Evolutionary conservation across 2,797 vertebrate genomes (phyloP).

Genomic region (Moxostoma hubbsi): DNA sequence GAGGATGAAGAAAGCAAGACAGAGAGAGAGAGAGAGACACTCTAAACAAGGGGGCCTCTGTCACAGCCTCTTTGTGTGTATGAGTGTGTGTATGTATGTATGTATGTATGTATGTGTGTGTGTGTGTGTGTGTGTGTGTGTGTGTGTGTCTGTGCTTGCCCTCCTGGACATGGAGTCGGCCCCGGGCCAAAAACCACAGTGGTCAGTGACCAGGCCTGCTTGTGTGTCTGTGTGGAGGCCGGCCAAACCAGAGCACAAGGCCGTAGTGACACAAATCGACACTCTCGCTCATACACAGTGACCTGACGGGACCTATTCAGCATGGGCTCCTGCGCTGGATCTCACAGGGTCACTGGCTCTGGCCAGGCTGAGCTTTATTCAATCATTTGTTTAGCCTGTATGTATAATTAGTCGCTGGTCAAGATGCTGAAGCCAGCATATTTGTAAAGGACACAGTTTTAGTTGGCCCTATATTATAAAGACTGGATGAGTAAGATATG

Average conservation of each 20-base stretch:
- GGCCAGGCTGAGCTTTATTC: conserved; percentile 48
- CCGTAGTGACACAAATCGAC: conserved; percentile 53
- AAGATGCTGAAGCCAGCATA: conserved; percentile 33
- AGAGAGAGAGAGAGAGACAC: conserved; percentile 53
- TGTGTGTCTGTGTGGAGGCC: conserved; percentile 67
- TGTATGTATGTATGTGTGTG: conserved; percentile 51
- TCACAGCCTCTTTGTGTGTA: conserved; percentile 65
- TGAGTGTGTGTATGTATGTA: conserved; percentile 63
- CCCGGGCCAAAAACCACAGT: conserved; percentile 73
- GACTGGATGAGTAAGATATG: no score
- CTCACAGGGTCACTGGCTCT: conserved; percentile 67
- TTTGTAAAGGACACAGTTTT: neutral
- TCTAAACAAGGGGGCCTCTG: conserved; percentile 74
- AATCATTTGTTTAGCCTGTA: conserved; percentile 52
- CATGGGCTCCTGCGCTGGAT: conserved; percentile 70
- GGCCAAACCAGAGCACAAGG: conserved; percentile 76
- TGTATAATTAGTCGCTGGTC: conserved; percentile 48
- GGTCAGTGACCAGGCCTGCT: conserved; percentile 74
- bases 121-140: conserved; percentile 58
- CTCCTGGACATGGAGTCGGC: conserved; percentile 71
- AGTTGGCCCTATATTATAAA: neutral
- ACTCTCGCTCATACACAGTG: conserved; percentile 65
- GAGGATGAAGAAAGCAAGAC: conserved; percentile 60
- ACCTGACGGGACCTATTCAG: conserved; percentile 75
- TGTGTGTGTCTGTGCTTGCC: conserved; percentile 63